Evolutionary conservation across 1,140 invertebrate genomes (phyloP).

Genomic region (Heliconius melpomene): DNA sequence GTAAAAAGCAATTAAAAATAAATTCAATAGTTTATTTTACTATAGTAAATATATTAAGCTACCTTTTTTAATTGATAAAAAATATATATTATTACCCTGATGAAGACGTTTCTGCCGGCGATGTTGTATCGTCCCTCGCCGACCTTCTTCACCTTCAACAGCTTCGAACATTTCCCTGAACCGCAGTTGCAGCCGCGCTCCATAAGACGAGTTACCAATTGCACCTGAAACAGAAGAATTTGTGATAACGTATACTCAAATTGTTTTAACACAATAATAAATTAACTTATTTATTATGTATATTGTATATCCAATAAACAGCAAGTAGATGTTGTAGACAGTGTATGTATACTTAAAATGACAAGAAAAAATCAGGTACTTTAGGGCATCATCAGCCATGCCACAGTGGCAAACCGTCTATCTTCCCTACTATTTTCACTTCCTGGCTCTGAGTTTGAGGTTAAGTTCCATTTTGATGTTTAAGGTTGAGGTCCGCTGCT

Average conservation of each 20-base stretch:
- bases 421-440: too few relatives aligned
- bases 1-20: neutral
- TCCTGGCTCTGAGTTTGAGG: too few relatives aligned
- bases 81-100: conserved; percentile 61
- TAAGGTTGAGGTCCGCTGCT: too few relatives aligned
- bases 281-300: neutral
- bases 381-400: too few relatives aligned
- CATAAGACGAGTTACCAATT: conserved; percentile 85
- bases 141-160: conserved; percentile 88
- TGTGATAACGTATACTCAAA: neutral
- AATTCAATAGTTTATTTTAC: neutral
- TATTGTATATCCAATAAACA: neutral
- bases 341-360: too few relatives aligned
- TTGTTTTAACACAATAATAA: neutral
- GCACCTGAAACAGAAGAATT: conserved; percentile 78
- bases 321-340: neutral
- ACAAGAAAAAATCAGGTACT: too few relatives aligned
- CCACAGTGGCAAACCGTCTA: too few relatives aligned
- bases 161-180: conserved; percentile 86
- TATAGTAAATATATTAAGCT: neutral
- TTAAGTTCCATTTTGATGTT: too few relatives aligned
- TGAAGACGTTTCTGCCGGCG: conserved; percentile 90
- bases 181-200: conserved; percentile 86
- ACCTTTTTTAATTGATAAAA: too few relatives aligned
- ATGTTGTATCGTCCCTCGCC: conserved; percentile 91